phyloP scores from a whole-genome alignment of 2,797 vertebrate species.

The Pantherophis vulpinus region DNA sequence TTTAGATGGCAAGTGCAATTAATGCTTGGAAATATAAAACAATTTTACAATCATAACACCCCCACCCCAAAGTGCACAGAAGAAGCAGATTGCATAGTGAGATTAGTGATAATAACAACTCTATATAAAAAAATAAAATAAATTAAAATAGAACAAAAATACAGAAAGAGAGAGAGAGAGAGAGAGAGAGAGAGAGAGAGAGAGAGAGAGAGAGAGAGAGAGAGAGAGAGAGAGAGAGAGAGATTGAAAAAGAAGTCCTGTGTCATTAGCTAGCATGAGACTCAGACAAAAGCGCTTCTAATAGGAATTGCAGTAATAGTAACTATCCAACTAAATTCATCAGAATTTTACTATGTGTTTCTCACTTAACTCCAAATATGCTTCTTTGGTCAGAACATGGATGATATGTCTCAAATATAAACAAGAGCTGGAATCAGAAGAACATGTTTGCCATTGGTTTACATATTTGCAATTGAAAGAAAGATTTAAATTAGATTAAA shows the following conservation, averaged over 20 bases:
- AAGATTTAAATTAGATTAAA: not conserved
- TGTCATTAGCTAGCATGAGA: not conserved
- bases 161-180: not conserved
- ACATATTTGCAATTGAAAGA: not conserved
- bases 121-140: not conserved
- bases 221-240: not conserved
- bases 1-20: not conserved
- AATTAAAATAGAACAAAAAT: not conserved
- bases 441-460: not conserved
- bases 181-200: not conserved
- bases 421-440: not conserved
- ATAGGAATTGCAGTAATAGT: not conserved
- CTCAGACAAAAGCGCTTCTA: not conserved
- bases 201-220: not conserved
- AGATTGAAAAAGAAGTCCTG: not conserved
- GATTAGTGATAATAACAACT: not conserved
- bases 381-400: not conserved
- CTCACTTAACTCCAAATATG: not conserved
- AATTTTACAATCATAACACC: not conserved
- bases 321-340: not conserved
- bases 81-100: not conserved
- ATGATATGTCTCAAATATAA: not conserved
- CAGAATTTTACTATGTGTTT: not conserved
- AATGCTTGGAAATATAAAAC: not conserved
- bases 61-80: not conserved